Conservation (phyloP, 2,113 vertebrate species). For the Arvicanthis niloticus region DNA sequence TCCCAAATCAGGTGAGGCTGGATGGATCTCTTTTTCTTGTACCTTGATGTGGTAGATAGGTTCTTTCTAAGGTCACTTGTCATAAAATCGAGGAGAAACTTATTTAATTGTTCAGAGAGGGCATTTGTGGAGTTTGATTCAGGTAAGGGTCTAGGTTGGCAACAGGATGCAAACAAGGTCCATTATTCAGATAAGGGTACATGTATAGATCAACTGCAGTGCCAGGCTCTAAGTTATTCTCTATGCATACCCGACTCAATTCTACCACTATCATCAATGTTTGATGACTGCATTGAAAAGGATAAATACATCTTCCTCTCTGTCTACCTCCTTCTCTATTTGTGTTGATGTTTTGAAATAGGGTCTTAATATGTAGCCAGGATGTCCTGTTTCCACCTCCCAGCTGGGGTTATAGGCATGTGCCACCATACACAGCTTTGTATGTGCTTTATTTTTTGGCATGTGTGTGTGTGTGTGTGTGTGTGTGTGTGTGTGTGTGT, state of each 20-base stretch:
- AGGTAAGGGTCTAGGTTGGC: background rate
- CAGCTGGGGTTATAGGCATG: background rate
- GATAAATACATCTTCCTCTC: background rate
- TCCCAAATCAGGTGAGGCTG: background rate
- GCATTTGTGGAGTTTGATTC: background rate
- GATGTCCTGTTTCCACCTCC: background rate
- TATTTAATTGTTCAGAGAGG: background rate
- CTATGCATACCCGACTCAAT: background rate
- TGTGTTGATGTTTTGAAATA: background rate
- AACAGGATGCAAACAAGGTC: background rate
- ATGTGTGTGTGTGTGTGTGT: too few relatives aligned
- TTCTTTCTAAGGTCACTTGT: background rate
- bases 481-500: too few relatives aligned
- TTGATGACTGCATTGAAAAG: background rate
- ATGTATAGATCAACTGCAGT: background rate
- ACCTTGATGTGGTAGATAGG: background rate
- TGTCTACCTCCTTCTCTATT: too few relatives aligned
- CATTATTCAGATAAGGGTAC: background rate
- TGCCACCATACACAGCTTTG: background rate
- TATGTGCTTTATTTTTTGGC: background rate
- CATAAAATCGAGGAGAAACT: background rate
- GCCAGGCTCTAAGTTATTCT: background rate
- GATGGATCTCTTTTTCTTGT: background rate
- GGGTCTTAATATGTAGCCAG: background rate
- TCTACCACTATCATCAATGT: background rate